Conservation (phyloP, 2,797 vertebrate genomes). For the Rhinogobio ventralis region DNA sequence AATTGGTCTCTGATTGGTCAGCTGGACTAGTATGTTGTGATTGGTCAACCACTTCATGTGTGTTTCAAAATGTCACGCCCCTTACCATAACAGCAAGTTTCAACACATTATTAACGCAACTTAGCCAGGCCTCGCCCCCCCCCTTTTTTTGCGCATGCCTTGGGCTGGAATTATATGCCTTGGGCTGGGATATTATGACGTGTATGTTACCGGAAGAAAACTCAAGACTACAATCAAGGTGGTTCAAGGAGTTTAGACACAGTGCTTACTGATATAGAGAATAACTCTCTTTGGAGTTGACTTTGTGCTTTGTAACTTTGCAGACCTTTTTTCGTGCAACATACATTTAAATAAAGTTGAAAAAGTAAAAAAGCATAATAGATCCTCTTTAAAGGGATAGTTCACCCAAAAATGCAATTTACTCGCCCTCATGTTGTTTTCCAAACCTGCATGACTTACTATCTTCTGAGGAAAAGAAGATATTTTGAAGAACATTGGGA, state of each 20-base stretch:
- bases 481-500: not conserved
- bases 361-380: not conserved
- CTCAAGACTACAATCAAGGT: not conserved
- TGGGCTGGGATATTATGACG: not conserved
- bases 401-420: not conserved
- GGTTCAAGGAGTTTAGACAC: not conserved
- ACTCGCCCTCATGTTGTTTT: not conserved
- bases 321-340: not conserved
- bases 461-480: not conserved
- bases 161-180: not conserved
- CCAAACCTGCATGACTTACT: not conserved
- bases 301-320: not conserved
- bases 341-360: not conserved
- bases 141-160: too few species aligned
- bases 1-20: not conserved
- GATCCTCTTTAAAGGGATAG: not conserved
- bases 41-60: not conserved
- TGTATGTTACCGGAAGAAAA: not conserved
- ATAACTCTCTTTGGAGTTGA: not conserved
- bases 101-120: too few species aligned
- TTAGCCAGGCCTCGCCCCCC: too few species aligned
- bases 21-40: not conserved
- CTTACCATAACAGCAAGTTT: not conserved
- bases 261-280: not conserved
- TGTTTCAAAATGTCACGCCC: not conserved